Conservation (phyloP, 1,140 invertebrate genomes). For the Proctacanthus coquilletti region DNA sequence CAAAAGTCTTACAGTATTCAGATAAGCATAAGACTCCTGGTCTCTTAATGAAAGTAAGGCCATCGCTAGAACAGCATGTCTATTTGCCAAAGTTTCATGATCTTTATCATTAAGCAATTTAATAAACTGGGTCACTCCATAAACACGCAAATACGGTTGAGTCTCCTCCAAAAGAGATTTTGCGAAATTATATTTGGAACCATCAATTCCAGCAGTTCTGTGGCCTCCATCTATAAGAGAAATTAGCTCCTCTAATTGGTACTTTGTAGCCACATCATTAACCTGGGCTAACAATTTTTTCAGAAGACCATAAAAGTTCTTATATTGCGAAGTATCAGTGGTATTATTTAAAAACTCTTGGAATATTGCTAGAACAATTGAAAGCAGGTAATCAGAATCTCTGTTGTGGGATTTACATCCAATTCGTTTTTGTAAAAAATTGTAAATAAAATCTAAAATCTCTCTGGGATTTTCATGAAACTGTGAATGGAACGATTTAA, state of each 20-base stretch:
- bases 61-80: constrained; percentile 19
- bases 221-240: constrained; percentile 7
- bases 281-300: constrained; percentile 2
- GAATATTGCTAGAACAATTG: constrained; percentile 16
- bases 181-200: constrained; percentile 13
- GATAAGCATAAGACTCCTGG: constrained; percentile 24
- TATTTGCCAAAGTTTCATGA: constrained; percentile 13
- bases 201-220: background rate
- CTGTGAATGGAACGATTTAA: constrained; percentile 16
- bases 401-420: background rate
- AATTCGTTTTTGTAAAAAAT: constrained; percentile 9
- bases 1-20: constrained; percentile 25
- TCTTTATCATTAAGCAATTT: constrained; percentile 16
- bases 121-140: constrained; percentile 21
- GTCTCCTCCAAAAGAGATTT: constrained; percentile 15
- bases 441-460: constrained; percentile 12
- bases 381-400: constrained; percentile 12
- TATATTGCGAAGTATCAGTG: constrained; percentile 5
- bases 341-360: constrained; percentile 17
- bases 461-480: constrained; percentile 14
- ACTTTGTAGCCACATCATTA: constrained; percentile 8
- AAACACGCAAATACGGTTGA: constrained; percentile 21
- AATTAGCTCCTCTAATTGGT: constrained; percentile 10
- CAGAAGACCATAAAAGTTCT: constrained; percentile 6
- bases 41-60: constrained; percentile 17